Base-by-base conservation (phyloP, 2,888 invertebrate genomes). In the Proisotoma minuta region DNA sequence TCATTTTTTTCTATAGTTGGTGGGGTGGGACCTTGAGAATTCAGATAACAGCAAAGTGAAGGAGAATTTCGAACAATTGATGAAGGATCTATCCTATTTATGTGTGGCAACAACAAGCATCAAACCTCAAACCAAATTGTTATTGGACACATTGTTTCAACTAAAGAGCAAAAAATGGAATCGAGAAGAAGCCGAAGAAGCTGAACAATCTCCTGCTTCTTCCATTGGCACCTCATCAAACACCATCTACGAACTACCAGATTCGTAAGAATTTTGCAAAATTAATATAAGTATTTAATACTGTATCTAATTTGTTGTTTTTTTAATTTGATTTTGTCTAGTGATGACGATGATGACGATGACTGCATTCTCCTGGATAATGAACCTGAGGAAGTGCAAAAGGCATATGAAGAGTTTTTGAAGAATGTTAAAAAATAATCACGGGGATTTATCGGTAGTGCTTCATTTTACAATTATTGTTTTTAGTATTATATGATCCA, bases 1-100 rank as follows among this genome's bases (percentile, higher is more conserved):
- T 53, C 10, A 27, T 39, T 43, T 18, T 48, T 63, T 49, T 57
- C n/a, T 57, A 29, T 43, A 72, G 70, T 56, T 72, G 4, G 63
- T 72, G 12, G 72, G 72, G 4, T 72, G 70, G 68, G 68, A 72
- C 18, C 57, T 70, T 3, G 68, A 72, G 24, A 66, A 70, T 26
- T 65, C 65, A 10, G 43, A 54, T 1, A 29, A 57, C 20, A 28
- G 40, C 26, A 59, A 63, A 47, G 50, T 68, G 1, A 59, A 56
- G 26, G n/a, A 48, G 12, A 52, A 62, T 15, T 62, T 66, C 18
- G 66, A 66, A 18, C 48, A 56, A 26, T 62, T 68, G n/a, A 23
- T 68, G 24, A 65, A 65, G 23, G 65, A 69, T 5, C 52, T 71
- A 18, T 65, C 62, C 2, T 63, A 54, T 20, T 22, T 66, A 2